phyloP scores from a whole-genome alignment of 2,888 invertebrate genomes.

The Monochamus alternatus region DNA sequence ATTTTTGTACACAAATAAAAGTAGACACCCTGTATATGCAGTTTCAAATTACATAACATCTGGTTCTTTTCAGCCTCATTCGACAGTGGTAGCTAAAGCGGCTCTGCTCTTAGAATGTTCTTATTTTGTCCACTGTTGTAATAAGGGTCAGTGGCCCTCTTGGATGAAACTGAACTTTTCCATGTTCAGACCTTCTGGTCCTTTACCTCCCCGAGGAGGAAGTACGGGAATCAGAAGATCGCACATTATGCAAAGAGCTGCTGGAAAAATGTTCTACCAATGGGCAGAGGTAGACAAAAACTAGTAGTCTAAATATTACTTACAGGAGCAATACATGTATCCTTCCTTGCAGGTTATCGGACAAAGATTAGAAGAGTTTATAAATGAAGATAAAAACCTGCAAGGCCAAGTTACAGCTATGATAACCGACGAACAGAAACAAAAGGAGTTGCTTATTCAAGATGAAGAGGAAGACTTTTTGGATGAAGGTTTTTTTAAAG shows the following conservation, averaged over 20 bases:
- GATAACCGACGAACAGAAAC: constrained; percentile 84
- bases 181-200: constrained; percentile 82
- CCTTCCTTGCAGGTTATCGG: constrained; percentile 71
- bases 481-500: constrained; percentile 84
- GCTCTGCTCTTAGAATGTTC: constrained; percentile 95
- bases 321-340: neutral
- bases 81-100: constrained; percentile 94
- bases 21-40: too few species aligned
- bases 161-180: constrained; percentile 95
- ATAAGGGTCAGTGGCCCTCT: constrained; percentile 98
- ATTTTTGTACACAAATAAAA: too few species aligned
- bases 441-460: constrained; percentile 84
- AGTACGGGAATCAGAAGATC: constrained; percentile 70
- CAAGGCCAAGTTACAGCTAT: constrained; percentile 79
- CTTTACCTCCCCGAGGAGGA: constrained; percentile 72
- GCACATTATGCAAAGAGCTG: constrained; percentile 87
- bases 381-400: constrained; percentile 85
- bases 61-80: constrained; percentile 81
- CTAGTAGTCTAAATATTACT: neutral
- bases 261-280: constrained; percentile 97
- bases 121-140: constrained; percentile 97
- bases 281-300: constrained; percentile 86
- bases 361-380: constrained; percentile 90
- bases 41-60: too few species aligned
- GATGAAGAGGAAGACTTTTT: constrained; percentile 98